These are phyloP conservation scores for Serranus cabrilla DNA, from an alignment of 2,797 vertebrate genomes.

Conservation along the genomic window DNA sequence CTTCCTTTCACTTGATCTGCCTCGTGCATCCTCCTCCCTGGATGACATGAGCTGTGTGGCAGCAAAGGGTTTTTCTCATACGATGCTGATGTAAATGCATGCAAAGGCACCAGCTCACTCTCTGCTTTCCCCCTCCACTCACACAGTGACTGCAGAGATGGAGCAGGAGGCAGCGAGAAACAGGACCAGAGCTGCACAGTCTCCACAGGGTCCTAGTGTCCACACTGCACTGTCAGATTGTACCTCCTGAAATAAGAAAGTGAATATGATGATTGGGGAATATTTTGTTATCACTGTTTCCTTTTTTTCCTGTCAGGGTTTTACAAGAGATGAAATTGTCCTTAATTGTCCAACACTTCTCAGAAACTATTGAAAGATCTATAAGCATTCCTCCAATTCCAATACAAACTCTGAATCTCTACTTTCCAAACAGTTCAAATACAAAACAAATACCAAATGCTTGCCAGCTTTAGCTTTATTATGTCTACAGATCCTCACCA, in stretches of 20 bases:
- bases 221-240: not conserved
- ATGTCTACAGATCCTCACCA: no score
- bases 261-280: not conserved
- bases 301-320: not conserved
- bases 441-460: not conserved
- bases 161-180: conserved; percentile 78
- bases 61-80: conserved; percentile 63
- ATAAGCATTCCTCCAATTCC: not conserved
- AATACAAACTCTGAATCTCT: not conserved
- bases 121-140: conserved; percentile 68
- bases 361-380: not conserved
- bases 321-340: not conserved
- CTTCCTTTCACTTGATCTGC: conserved; percentile 57
- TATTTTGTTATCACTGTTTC: not conserved
- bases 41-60: conserved; percentile 65
- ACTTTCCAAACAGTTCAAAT: not conserved
- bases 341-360: not conserved
- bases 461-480: not conserved
- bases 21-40: conserved; percentile 59
- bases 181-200: conserved; percentile 51
- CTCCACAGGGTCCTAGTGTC: conserved; percentile 80
- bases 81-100: conserved; percentile 77
- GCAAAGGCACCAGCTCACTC: conserved; percentile 73
- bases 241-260: conserved; percentile 9
- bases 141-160: conserved; percentile 83